Percentiles rank a stretch among this genome's conserved stretches.
phyloP scores from a whole-genome alignment of 2,888 invertebrate genomes.

The Laspeyria flexula region DNA sequence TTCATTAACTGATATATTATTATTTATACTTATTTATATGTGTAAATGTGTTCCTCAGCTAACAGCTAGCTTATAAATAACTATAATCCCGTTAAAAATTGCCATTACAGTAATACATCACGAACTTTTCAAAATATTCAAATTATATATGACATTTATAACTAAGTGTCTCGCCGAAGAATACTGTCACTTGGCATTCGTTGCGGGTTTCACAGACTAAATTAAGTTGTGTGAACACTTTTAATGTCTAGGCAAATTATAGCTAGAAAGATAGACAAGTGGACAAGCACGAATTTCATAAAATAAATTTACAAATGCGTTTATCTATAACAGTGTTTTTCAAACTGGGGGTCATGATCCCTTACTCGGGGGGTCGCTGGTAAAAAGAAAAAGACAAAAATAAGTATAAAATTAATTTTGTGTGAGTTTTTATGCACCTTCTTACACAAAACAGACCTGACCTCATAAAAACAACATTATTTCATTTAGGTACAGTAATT shows the following conservation, averaged over 20 bases:
- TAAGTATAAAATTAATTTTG: too few relatives aligned
- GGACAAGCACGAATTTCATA: constrained; percentile 8
- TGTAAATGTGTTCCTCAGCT: too few relatives aligned
- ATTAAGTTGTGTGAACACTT: constrained; percentile 30
- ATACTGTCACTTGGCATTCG: constrained; percentile 40
- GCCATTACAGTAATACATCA: neutral
- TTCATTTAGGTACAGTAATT: too few relatives aligned
- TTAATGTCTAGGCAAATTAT: constrained; percentile 17
- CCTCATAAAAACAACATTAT: too few relatives aligned
- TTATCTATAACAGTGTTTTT: too few relatives aligned
- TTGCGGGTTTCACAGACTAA: constrained; percentile 29
- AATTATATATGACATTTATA: constrained; percentile 16
- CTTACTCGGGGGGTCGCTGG: too few relatives aligned
- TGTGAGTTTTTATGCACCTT: too few relatives aligned
- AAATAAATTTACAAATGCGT: constrained; percentile 17
- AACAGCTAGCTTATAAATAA: neutral
- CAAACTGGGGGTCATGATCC: too few relatives aligned
- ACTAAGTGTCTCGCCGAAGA: constrained; percentile 25
- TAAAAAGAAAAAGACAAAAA: too few relatives aligned
- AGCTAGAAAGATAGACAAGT: constrained; percentile 13
- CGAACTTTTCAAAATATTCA: constrained; percentile 10
- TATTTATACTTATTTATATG: too few relatives aligned
- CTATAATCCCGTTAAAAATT: neutral
- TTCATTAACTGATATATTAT: too few relatives aligned
- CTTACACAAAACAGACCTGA: too few relatives aligned